Evolutionary conservation across 2,888 invertebrate species (phyloP).

Genomic region (Acronicta leporina): DNA sequence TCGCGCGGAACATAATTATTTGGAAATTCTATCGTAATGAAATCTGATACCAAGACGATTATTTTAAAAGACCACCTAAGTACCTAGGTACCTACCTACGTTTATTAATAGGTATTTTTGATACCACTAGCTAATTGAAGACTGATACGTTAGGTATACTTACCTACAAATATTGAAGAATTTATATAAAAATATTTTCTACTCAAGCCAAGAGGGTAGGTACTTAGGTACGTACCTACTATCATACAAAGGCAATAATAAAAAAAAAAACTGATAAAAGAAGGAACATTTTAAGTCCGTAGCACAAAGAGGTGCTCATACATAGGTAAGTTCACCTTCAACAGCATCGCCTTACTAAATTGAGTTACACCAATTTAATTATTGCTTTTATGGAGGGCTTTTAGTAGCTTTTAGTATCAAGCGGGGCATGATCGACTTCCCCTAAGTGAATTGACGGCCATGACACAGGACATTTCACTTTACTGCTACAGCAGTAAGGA

Average conservation of each 20-base stretch:
- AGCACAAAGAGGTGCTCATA: slow-evolving; percentile 47
- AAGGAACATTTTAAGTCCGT: slow-evolving; percentile 39
- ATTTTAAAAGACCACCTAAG: too few species aligned
- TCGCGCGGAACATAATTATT: too few species aligned
- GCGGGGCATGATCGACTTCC: slow-evolving; percentile 85
- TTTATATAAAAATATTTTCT: neutral
- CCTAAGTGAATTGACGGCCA: slow-evolving; percentile 87
- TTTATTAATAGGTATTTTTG: too few species aligned
- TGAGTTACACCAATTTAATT: slow-evolving; percentile 88
- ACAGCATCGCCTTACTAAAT: slow-evolving; percentile 85
- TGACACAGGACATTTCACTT: slow-evolving; percentile 69
- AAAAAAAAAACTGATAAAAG: slow-evolving; percentile 5
- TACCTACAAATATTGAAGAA: too few species aligned
- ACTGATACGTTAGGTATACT: too few species aligned
- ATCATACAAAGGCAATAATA: neutral
- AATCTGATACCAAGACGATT: too few species aligned
- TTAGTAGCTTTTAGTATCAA: slow-evolving; percentile 89
- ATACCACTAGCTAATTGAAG: too few species aligned
- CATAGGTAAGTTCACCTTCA: slow-evolving; percentile 66
- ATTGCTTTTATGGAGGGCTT: slow-evolving; percentile 90
- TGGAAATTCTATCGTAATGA: too few species aligned
- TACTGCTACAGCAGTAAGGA: too few species aligned
- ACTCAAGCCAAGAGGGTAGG: neutral
- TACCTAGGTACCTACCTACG: too few species aligned
- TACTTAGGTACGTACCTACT: neutral